phyloP scores from a whole-genome alignment of 2,113 vertebrate genomes.

The Cavia aperea region DNA sequence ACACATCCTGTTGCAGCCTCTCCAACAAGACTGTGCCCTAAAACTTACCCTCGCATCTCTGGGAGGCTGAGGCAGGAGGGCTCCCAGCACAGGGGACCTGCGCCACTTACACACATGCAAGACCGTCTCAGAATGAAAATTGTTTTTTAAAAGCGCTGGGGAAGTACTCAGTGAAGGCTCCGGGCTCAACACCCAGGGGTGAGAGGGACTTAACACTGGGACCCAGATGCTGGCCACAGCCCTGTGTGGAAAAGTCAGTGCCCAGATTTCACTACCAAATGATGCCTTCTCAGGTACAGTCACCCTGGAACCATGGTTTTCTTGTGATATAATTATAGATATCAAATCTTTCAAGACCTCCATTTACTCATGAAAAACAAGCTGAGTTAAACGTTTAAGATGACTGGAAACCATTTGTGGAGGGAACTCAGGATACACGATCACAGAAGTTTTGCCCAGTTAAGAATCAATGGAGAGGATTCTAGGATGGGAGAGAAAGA shows the following conservation, averaged over 20 bases:
- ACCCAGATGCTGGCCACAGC: neutral
- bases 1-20: neutral
- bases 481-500: neutral
- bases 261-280: neutral
- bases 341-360: neutral
- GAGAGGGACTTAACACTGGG: neutral
- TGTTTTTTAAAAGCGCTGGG: too few relatives aligned
- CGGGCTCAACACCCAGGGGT: neutral
- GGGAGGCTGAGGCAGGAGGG: neutral
- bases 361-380: neutral
- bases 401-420: neutral
- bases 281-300: neutral
- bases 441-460: neutral
- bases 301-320: neutral
- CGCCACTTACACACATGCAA: neutral
- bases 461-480: neutral
- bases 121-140: neutral
- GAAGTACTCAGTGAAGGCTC: too few relatives aligned
- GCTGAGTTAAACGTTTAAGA: neutral
- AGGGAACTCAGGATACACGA: neutral
- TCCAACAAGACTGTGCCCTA: neutral
- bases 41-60: neutral
- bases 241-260: neutral
- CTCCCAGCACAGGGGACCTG: neutral
- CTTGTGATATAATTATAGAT: neutral